phyloP scores from a whole-genome alignment of 2,113 vertebrate genomes.

The Phocoena sinus region DNA sequence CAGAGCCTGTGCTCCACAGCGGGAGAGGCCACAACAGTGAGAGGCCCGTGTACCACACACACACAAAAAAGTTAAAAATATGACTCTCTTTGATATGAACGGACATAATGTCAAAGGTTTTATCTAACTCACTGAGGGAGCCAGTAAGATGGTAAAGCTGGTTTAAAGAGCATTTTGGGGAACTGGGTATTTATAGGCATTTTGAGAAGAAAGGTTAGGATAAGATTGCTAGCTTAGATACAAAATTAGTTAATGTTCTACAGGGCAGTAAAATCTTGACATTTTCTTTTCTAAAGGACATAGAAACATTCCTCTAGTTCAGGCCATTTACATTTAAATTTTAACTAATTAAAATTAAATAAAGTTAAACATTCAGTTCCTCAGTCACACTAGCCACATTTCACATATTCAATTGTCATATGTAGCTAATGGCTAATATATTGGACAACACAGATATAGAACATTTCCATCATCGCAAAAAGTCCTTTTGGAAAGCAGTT shows the following conservation, averaged over 20 bases:
- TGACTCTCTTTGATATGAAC: background rate
- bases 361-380: background rate
- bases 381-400: background rate
- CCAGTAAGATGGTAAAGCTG: background rate
- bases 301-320: background rate
- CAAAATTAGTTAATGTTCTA: background rate
- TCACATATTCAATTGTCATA: background rate
- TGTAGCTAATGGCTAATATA: background rate
- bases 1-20: rapidly evolving
- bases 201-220: background rate
- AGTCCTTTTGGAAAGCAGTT: background rate
- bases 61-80: background rate
- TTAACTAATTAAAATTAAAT: background rate
- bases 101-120: background rate
- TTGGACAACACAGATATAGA: background rate
- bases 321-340: background rate
- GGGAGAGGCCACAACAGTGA: no score
- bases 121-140: background rate
- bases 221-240: background rate
- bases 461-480: background rate
- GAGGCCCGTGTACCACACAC: no score
- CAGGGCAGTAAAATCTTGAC: background rate
- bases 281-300: background rate
- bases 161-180: background rate
- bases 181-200: background rate